Conservation (phyloP, 2,797 vertebrate species). For the Triplophysa bombifrons region DNA sequence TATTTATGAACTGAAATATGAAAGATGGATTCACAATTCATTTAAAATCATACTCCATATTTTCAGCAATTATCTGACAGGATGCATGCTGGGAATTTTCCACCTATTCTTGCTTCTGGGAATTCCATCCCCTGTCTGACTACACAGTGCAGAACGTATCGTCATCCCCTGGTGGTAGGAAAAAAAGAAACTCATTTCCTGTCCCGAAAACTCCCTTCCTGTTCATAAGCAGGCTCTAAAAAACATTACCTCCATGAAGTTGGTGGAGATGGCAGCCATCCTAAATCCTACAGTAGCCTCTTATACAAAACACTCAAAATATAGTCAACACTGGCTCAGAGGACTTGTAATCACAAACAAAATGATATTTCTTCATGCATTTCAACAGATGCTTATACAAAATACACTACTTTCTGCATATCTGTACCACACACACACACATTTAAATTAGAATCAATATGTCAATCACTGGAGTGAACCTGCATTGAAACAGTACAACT, state of each 20-base stretch:
- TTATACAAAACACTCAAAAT: too few species aligned
- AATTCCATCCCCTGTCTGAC: neutral
- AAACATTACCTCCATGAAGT: neutral
- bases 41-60: neutral
- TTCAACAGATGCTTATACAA: neutral
- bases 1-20: too few species aligned
- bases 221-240: slow-evolving; percentile 5
- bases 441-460: neutral
- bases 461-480: neutral
- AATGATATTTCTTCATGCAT: too few species aligned
- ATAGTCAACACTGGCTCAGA: too few species aligned
- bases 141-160: slow-evolving; percentile 18
- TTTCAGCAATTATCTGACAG: neutral
- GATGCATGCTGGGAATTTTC: neutral
- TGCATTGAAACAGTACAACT: slow-evolving; percentile 9
- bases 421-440: neutral
- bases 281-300: too few species aligned
- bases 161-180: slow-evolving; percentile 14
- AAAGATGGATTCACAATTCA: neutral
- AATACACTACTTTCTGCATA: neutral
- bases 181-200: slow-evolving; percentile 49
- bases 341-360: too few species aligned
- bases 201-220: slow-evolving; percentile 50
- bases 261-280: neutral
- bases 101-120: neutral